Evolutionary conservation across 2,797 vertebrate species (phyloP), one percentile per base, ranked within the genome.

Genomic region (Argya squamiceps): DNA sequence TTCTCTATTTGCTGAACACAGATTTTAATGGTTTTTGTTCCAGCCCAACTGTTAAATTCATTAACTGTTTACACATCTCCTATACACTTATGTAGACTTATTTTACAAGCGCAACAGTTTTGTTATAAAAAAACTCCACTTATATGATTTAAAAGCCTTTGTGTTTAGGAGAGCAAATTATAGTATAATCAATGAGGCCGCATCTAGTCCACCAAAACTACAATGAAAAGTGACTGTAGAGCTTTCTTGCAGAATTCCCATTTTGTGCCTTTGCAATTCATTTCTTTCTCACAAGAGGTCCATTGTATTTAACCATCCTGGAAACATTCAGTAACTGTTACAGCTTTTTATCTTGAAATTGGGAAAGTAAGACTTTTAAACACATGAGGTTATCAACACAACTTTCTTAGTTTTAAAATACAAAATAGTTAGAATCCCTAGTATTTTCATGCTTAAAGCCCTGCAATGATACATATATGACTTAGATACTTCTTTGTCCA

Each of bases 101-200:
- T 96, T 98, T 98, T 98, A 98, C 98, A 98, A 97, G 97, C 97
- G 96, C 84, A 87, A 98, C 95, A 96, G 95, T 93, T 98, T 91
- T 96, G 97, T 97, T 98, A 98, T 91, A 88, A 97, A 98, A 97
- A 95, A 96, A 95, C 74, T 97, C 94, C 97, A 97, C 97, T 96
- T 96, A 95, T 76, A 98, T 96, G 87, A 97, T 95, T 97, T 94
- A 95, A 97, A 97, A 96, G 92, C 92, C 93, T 88, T 95, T 97
- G 90, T 97, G 97, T 97, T 96, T 93, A 97, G 92, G 86, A 97
- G 93, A 97, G 86, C 94, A 96, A 98, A 91, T 94, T 30, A 90
- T 84, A 92, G 55, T 52, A 84, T 83, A 89, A 97, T 89, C 96
- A 88, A 88, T 47, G 91, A 97, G 97, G 97, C 92, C 85, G 84